Evolutionary conservation across 2,797 vertebrate genomes (phyloP).

Genomic region (Poecilia gillii): DNA sequence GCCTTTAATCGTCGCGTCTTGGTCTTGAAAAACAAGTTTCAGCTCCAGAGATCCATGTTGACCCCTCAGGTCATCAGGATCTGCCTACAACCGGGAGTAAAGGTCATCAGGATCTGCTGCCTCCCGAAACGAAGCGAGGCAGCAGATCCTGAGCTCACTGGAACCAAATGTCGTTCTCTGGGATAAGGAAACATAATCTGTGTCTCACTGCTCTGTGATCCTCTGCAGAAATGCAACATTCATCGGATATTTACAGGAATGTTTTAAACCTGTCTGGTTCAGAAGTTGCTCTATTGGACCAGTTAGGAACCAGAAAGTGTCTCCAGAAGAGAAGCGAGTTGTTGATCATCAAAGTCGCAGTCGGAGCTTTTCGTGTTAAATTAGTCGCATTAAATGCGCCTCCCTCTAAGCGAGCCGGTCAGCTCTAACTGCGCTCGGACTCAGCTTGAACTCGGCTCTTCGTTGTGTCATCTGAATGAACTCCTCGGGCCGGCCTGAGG

Average conservation of each 20-base stretch:
- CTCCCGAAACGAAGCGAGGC: background rate
- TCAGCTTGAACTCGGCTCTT: background rate
- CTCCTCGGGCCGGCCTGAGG: slow-evolving; percentile 11
- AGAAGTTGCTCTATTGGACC: background rate
- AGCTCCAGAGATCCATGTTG: background rate
- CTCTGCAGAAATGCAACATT: background rate
- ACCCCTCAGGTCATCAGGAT: background rate
- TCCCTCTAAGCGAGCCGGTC: slow-evolving; percentile 7
- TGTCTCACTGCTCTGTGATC: background rate
- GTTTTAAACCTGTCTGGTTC: background rate
- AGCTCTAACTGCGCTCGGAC: background rate
- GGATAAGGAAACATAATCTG: background rate
- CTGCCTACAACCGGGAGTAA: no score
- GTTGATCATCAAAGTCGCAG: slow-evolving; percentile 5
- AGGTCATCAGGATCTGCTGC: no score
- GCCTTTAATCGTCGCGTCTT: no score
- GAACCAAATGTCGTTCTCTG: background rate
- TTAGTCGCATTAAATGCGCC: slow-evolving; percentile 11
- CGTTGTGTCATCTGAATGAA: slow-evolving; percentile 14
- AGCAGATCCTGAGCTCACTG: background rate
- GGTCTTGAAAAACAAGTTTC: no score
- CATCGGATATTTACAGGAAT: background rate
- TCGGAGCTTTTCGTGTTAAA: slow-evolving; percentile 1
- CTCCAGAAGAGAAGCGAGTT: background rate
- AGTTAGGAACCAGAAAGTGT: background rate